Percentiles rank a stretch among this genome's conserved stretches.
Conservation (phyloP, 2,797 vertebrate genomes). For the Selene dorsalis region DNA sequence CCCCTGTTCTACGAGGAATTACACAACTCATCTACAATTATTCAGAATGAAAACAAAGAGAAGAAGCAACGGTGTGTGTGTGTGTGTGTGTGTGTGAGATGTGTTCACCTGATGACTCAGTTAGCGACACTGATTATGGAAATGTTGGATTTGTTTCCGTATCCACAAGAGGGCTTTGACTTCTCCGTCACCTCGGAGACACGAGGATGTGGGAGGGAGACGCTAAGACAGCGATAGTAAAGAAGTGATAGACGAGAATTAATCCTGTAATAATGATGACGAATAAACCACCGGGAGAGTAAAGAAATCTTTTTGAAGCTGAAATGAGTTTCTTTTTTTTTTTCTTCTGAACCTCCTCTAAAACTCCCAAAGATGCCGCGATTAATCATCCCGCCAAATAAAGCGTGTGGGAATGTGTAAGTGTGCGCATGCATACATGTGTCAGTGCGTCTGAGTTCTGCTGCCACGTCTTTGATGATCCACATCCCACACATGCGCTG, state of each 20-base stretch:
- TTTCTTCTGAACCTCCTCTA: slow-evolving; percentile 25
- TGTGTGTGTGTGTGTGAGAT: slow-evolving; percentile 30
- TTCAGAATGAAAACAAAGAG: slow-evolving; percentile 54
- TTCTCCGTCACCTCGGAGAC: slow-evolving; percentile 50
- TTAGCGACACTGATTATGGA: slow-evolving; percentile 16
- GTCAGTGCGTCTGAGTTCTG: slow-evolving; percentile 38
- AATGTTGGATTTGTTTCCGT: slow-evolving; percentile 46
- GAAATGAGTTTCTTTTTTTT: neutral
- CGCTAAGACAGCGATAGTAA: slow-evolving; percentile 27
- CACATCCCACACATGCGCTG: slow-evolving; percentile 52
- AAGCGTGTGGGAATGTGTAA: slow-evolving; percentile 43
- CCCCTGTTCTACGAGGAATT: slow-evolving; percentile 14
- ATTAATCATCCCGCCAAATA: slow-evolving; percentile 48
- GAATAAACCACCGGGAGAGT: slow-evolving; percentile 34
- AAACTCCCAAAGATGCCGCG: slow-evolving; percentile 37
- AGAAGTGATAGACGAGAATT: slow-evolving; percentile 56
- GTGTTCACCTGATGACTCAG: slow-evolving; percentile 65
- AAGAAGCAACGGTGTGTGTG: slow-evolving; percentile 22
- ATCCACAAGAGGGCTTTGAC: slow-evolving; percentile 42
- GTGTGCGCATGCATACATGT: slow-evolving; percentile 57
- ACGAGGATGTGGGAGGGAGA: slow-evolving; percentile 51
- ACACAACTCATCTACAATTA: slow-evolving; percentile 41
- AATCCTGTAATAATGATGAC: slow-evolving; percentile 59
- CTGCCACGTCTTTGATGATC: slow-evolving; percentile 41
- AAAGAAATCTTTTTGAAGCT: slow-evolving; percentile 9